Evolutionary conservation across 2,888 invertebrate genomes (phyloP), one percentile per base, ranked within the genome.

Genomic region (Clistopyga incitator): DNA sequence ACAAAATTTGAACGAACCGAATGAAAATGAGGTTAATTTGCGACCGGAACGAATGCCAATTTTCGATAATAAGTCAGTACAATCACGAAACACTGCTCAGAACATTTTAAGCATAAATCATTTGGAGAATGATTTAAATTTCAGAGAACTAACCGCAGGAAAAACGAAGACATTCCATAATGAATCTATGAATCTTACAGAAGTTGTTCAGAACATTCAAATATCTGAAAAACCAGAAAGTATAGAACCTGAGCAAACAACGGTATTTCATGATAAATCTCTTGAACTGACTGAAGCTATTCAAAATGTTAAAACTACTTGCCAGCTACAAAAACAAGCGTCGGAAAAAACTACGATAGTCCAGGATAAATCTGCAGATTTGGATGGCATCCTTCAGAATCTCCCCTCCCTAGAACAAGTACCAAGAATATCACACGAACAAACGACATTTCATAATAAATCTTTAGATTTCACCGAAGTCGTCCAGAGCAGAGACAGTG

Each of bases 251-350:
- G 23, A 56, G 13, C 20, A 23, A 56, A 23, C 54, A 15, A 56
- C 11, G 25, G 61, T 78, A 20, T 77, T 81, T 71, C 38, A 76
- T 2, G 45, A 78, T 34, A 15, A 47, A 15, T 52, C 82, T 11
- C 61, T 85, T 72, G 78, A 78, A 38, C 67, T 81, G 20, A 85
- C 81, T 8, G 82, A 84, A 67, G 54, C 65, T n/a, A 20, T 77
- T 68, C n/a, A 56, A 56, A 67, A 59, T n/a, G 18, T 29, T 61
- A 2, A 34, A 29, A 61, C 2, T 25, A 15, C 25, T 15, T 25
- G 8, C 13, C 15, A 34, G 8, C 6, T 15, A 3, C 29, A 34
- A 64, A 38, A 38, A 11, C 8, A 10, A n/a, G 20, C 38, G 6
- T 45, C 8, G 18, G 64, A 64, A 18, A 6, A 11, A 64, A 42